These are phyloP conservation scores for Gobionotothen gibberifrons DNA, from an alignment of 2,797 vertebrate species.

Conservation along the genomic window DNA sequence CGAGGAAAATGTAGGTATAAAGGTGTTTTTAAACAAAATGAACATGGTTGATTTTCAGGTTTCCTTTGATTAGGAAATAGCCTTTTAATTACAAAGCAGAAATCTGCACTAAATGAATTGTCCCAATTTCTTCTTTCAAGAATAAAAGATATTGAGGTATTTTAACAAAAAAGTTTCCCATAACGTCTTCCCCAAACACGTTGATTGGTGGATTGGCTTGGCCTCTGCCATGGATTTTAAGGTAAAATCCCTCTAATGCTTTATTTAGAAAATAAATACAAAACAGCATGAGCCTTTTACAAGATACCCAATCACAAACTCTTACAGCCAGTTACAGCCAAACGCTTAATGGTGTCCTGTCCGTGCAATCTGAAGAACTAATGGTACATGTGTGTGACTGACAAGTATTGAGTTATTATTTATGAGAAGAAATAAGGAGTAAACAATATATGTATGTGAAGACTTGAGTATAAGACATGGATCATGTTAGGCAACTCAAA, in stretches of 20 bases:
- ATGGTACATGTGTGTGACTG: background rate
- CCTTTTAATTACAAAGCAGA: background rate
- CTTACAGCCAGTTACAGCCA: background rate
- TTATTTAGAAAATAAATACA: constrained; percentile 6
- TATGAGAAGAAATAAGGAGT: background rate
- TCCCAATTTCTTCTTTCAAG: background rate
- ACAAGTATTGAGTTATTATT: background rate
- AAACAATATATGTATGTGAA: background rate
- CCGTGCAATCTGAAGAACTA: background rate
- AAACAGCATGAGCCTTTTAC: constrained; percentile 6
- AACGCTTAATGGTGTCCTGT: background rate
- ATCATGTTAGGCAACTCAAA: background rate
- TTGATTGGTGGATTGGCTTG: background rate
- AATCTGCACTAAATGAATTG: background rate
- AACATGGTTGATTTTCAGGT: background rate
- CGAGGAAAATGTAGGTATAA: background rate
- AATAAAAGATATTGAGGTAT: background rate
- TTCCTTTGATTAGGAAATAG: background rate
- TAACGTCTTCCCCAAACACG: too few species aligned
- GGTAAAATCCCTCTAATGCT: constrained; percentile 6
- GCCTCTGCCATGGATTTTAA: constrained; percentile 4
- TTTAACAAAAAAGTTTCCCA: too few species aligned
- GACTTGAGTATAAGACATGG: background rate
- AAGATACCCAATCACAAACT: constrained; percentile 3
- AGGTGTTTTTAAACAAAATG: background rate